These are phyloP conservation scores for Lophotis ruficrista DNA, from an alignment of 2,113 vertebrate species.

Conservation along the genomic window DNA sequence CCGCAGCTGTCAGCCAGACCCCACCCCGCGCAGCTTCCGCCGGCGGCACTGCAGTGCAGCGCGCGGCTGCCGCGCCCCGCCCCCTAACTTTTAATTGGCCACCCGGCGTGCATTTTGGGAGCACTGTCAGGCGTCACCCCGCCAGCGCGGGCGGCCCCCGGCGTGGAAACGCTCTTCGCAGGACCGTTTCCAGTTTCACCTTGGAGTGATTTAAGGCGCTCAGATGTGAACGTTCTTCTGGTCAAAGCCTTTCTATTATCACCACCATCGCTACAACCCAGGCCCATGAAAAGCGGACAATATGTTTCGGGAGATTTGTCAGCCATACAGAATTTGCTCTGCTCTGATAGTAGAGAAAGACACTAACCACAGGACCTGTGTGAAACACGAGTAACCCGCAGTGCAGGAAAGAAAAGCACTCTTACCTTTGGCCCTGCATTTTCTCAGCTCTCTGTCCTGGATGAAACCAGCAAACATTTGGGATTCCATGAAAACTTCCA, in stretches of 20 bases:
- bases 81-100: no score
- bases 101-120: no score
- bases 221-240: neutral
- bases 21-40: no score
- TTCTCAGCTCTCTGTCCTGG: slow-evolving; percentile 95
- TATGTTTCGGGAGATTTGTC: accelerated
- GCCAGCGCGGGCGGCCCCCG: no score
- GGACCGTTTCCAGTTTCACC: accelerated
- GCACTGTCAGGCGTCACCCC: no score
- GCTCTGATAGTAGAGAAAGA: accelerated
- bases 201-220: neutral
- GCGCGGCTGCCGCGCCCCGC: no score
- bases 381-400: accelerated
- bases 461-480: slow-evolving; percentile 99
- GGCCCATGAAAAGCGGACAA: accelerated
- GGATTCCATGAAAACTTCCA: slow-evolving; percentile 99
- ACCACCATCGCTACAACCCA: accelerated
- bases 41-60: no score
- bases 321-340: accelerated
- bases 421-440: slow-evolving; percentile 94
- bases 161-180: no score
- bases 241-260: neutral
- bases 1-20: no score
- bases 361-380: accelerated
- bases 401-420: no score